Evolutionary conservation across 2,888 invertebrate species (phyloP), one percentile per base, ranked within the genome.

Genomic region (Cheilosia urbana): DNA sequence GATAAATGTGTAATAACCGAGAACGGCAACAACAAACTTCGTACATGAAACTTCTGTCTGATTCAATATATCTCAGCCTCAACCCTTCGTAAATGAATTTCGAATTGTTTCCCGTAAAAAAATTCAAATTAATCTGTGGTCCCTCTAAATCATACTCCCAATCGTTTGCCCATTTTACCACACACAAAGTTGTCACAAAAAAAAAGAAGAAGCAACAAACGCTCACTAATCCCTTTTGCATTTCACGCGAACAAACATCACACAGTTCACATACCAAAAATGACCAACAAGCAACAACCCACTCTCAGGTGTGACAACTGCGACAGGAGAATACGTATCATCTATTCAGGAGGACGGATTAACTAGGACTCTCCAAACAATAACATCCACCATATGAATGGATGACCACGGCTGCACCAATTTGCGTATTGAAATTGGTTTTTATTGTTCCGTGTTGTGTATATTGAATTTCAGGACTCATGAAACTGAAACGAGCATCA

Each of bases 391-490:
- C 15, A 24, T 68, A 24, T 63, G 58, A 63, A 80, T 76, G 40
- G 53, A 15, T 76, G 63, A 45, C 45, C 65, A 69, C 37, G 37
- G 66, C 75, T 71, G 65, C 69, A 76, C 68, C 75, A 80, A 69
- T 84, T 80, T 80, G 58, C 47, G 37, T 71, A 71, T 75, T 84
- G 80, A 84, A 84, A 84, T 84, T 84, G 62, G 68, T 80, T 84
- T 76, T 65, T 49, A 60, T 84, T 80, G 75, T 84, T 73, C 11
- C 34, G 24, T n/a, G 27, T 42, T 37, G 37, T 49, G 27, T 27
- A 62, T 47, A 34, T 63, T 66, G 49, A 60, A 24, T 45, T 11
- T 13, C 37, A 37, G 37, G 13, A 37, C 47, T 71, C 34, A 49
- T 60, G 4, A 66, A 66, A 63, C 7, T 19, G 68, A 73, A 27